Evolutionary conservation across 1,140 invertebrate species (phyloP).

Genomic region (Saxidomus purpurata): DNA sequence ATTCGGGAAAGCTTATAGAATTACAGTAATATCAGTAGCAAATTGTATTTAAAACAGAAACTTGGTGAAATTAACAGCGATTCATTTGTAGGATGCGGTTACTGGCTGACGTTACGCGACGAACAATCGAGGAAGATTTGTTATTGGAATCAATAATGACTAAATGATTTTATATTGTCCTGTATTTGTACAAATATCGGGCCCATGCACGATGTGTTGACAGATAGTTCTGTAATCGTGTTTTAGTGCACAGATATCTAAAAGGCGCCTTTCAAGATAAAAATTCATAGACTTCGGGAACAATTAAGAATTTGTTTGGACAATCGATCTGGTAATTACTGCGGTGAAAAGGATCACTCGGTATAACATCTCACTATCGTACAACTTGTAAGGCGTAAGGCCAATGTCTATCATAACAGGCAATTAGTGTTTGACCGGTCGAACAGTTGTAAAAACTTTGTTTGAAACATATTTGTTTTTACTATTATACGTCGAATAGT

Average conservation of each 20-base stretch:
- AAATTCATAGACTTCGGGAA: neutral
- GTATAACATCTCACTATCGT: neutral
- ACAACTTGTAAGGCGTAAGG: no score
- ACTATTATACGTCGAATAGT: no score
- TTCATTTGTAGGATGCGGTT: neutral
- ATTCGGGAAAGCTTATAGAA: neutral
- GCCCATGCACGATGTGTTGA: slow-evolving; percentile 21
- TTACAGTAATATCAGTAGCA: neutral
- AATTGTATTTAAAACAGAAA: slow-evolving; percentile 3
- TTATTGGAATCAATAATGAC: slow-evolving; percentile 31
- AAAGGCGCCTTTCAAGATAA: slow-evolving; percentile 1
- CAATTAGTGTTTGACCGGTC: no score
- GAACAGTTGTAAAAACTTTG: no score
- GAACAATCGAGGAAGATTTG: slow-evolving; percentile 13
- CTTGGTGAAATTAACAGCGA: neutral
- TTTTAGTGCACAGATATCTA: neutral
- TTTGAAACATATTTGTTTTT: no score
- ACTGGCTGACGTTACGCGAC: neutral
- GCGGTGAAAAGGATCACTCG: neutral
- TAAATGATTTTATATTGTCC: slow-evolving; percentile 31
- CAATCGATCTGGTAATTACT: slow-evolving; percentile 23
- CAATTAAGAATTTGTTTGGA: slow-evolving; percentile 31
- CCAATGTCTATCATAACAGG: no score
- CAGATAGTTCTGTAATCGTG: slow-evolving; percentile 15
- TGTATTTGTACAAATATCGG: slow-evolving; percentile 26